Base-by-base conservation (phyloP, 2,888 invertebrate genomes). In the Drosophila dives region DNA sequence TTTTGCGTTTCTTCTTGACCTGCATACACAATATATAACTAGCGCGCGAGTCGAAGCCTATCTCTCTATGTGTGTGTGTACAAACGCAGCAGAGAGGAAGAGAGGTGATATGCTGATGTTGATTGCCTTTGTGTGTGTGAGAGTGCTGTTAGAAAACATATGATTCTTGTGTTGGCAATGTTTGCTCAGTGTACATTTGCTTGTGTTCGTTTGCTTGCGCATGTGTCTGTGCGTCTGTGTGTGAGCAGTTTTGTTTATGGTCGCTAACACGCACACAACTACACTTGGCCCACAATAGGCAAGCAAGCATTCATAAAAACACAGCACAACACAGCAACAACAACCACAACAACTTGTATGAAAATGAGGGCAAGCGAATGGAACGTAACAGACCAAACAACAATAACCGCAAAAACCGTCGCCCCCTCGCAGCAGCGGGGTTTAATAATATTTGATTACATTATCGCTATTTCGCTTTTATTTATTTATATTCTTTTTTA, bases 1-100 rank as follows among this genome's bases (percentile, higher is more conserved):
- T 81, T 87, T 87, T 87, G 86, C 69, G 86, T 86, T 86, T 86
- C 86, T 86, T 86, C 88, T 88, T 86, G 86, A 86, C 86, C 86
- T 86, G 86, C 86, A 86, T 86, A 88, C 86, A 83, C 83, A 86
- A 87, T 87, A 83, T 76, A 85, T 85, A 87, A 85, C 80, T 82
- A 77, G 86, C 85, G 79, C 85, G 83, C 76, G 86, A 77, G 80
- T 74, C 80, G 72, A 66, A 72, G 59, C 64, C 77, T 66, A 68
- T 68, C 17, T 51, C 56, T 38, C 23, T 48, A 33, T 17, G 38
- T 36, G 36, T 59, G 38, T 42, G 10, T 36, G n/a, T 40, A 62
- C 23, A 48, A 40, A 53, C 50, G 60, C 20, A 62, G 63, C 20
- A 62, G 66, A 72, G 65, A 61, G 60, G 51, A 23, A 64, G 72